Base-by-base conservation (phyloP, 2,113 vertebrate species). In the Takifugu bimaculatus region DNA sequence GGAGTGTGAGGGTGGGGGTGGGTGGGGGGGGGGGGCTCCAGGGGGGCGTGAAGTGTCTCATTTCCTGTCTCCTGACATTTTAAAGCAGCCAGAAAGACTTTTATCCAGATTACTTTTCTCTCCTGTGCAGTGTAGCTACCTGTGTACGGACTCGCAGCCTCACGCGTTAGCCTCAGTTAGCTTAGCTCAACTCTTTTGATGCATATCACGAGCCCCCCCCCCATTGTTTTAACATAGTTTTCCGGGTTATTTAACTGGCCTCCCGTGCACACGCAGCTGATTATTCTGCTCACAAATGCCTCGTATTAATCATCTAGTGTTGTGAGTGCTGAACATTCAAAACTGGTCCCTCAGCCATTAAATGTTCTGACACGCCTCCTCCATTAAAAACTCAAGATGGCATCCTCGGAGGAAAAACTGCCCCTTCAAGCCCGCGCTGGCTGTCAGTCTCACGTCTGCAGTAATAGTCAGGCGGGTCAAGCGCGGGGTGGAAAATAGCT, bases 381-480 rank as follows among this genome's bases (percentile, higher is more conserved):
- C 74, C 60, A 80, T 84, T 74, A 74, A 55, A 68, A 71, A 55
- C 47, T 39, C 1, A 63, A 52, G 35, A 48, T 45, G 20, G 12
- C 10, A 54, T 59, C 26, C 25, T 57, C 9, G 12, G 14, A 48
- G 35, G 44, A 26, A 25, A 42, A 67, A 59, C 26, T 43, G 61
- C n/a, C 54, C n/a, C 20, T 20, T 20, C 20, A 20, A 20, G 20
- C 20, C 20, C 35, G 51, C 64, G 53, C 25, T 49, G 0, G 11
- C 44, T 57, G 80, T 82, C 73, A 75, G 11, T 57, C 62, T 49
- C 75, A 44, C 29, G 51, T 71, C 70, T 67, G 27, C 20, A 35
- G 64, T 69, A 79, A 84, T 72, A 75, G 68, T 68, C 26, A 6
- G 69, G 63, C 51, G 44, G 79, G 69, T 82, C 72, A 77, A 63